Percentiles rank a stretch among this genome's conserved stretches.
phyloP scores from a whole-genome alignment of 2,888 invertebrate species.

The Eubasilissa splendida region DNA sequence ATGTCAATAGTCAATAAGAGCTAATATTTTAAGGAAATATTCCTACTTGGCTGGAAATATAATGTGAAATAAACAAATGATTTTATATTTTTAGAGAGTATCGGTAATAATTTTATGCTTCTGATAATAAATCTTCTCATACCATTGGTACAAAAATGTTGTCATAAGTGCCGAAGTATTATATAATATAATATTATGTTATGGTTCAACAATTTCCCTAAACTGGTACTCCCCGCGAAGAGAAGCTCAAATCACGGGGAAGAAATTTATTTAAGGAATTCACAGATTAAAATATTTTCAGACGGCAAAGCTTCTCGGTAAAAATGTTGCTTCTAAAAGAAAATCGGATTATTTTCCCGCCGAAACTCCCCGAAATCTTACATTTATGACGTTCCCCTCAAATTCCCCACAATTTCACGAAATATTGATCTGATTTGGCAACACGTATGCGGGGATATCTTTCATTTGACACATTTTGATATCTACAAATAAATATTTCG shows the following conservation, averaged over 20 bases:
- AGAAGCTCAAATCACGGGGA: not conserved
- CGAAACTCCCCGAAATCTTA: constrained; percentile 15
- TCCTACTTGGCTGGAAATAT: too few relatives aligned
- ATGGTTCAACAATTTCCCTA: too few relatives aligned
- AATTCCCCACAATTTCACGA: constrained; percentile 38
- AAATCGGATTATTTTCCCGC: constrained; percentile 38
- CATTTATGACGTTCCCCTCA: constrained; percentile 26
- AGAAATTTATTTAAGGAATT: constrained; percentile 4
- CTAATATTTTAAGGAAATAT: too few relatives aligned
- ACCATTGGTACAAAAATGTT: too few relatives aligned
- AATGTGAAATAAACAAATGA: too few relatives aligned
- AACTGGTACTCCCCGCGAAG: not conserved
- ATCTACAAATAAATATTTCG: constrained; percentile 30
- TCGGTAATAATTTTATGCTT: too few relatives aligned
- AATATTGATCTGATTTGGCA: constrained; percentile 33
- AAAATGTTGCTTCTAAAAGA: constrained; percentile 30
- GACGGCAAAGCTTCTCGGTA: constrained; percentile 12
- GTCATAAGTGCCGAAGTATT: too few relatives aligned
- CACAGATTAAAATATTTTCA: constrained; percentile 31
- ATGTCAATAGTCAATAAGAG: too few relatives aligned
- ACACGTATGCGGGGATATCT: constrained; percentile 15
- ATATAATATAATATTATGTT: too few relatives aligned
- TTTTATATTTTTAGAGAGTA: too few relatives aligned
- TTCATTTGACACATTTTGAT: constrained; percentile 38
- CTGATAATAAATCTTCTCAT: too few relatives aligned